A percentile compares a stretch with the other conserved stretches of the same genome.
Conservation (phyloP, 2,797 vertebrate genomes). For the Sternotherus odoratus region DNA sequence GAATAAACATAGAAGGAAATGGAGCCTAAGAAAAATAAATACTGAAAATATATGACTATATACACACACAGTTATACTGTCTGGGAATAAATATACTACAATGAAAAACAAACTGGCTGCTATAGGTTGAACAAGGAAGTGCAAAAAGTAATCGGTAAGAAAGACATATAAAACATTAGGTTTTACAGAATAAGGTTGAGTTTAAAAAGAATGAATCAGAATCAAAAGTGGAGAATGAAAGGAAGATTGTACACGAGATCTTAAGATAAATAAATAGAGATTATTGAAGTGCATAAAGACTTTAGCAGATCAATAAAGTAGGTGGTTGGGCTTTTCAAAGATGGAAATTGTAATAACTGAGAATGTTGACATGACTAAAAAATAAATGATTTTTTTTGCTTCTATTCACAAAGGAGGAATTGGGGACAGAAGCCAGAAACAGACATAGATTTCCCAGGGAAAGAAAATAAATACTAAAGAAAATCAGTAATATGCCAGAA, state of each 20-base stretch:
- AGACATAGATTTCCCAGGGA: slow-evolving; percentile 74
- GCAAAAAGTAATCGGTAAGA: background rate
- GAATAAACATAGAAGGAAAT: background rate
- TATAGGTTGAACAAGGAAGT: background rate
- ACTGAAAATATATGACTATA: background rate
- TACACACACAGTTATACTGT: background rate
- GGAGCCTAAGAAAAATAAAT: background rate
- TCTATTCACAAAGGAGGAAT: slow-evolving; percentile 74
- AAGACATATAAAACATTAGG: background rate
- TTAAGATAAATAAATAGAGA: slow-evolving; percentile 33
- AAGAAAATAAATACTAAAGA: slow-evolving; percentile 63
- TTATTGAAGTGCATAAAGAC: slow-evolving; percentile 1
- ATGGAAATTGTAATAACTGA: slow-evolving; percentile 68
- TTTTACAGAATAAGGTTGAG: slow-evolving; percentile 22
- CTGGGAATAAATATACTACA: background rate
- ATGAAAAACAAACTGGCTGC: background rate
- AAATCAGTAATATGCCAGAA: slow-evolving; percentile 59
- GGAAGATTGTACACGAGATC: slow-evolving; percentile 5
- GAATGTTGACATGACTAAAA: slow-evolving; percentile 70
- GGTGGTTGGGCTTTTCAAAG: slow-evolving; percentile 45
- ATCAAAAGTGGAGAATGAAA: slow-evolving; percentile 21
- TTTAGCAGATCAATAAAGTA: slow-evolving; percentile 38
- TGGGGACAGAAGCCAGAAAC: slow-evolving; percentile 72
- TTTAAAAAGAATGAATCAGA: slow-evolving; percentile 13
- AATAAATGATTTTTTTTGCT: slow-evolving; percentile 76